Percentiles rank a stretch among this genome's conserved stretches.
phyloP scores from a whole-genome alignment of 2,888 invertebrate species.

The Pandemis cinnamomeana region DNA sequence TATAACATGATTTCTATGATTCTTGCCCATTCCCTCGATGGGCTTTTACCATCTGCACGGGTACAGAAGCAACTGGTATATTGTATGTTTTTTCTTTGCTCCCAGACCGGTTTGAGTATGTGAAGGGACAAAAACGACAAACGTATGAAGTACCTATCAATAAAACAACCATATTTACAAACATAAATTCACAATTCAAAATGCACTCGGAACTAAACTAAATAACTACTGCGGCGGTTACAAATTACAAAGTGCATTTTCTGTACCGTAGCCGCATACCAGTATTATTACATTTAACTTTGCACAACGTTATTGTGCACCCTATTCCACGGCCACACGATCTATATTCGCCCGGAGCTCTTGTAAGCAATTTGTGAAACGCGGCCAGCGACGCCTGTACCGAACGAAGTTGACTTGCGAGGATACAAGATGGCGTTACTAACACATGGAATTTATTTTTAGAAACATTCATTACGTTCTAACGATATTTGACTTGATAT shows the following conservation, averaged over 20 bases:
- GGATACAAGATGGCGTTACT: slow-evolving; percentile 34
- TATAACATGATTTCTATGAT: too few species aligned
- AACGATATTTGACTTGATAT: neutral
- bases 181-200: too few species aligned
- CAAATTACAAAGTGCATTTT: slow-evolving; percentile 3
- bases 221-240: neutral
- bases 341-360: neutral
- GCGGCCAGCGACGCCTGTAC: slow-evolving; percentile 40
- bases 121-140: too few species aligned
- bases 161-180: too few species aligned
- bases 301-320: slow-evolving; percentile 15
- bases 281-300: slow-evolving; percentile 36
- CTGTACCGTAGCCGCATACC: neutral
- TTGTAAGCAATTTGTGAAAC: slow-evolving; percentile 33
- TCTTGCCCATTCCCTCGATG: too few species aligned
- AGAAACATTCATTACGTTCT: neutral
- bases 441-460: slow-evolving; percentile 20
- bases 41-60: too few species aligned
- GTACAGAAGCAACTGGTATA: too few species aligned
- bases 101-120: too few species aligned
- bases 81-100: too few species aligned
- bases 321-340: neutral
- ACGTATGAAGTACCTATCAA: too few species aligned
- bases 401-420: slow-evolving; percentile 22
- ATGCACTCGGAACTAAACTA: too few species aligned